phyloP scores from a whole-genome alignment of 2,113 vertebrate genomes.

The Cygnus atratus region DNA sequence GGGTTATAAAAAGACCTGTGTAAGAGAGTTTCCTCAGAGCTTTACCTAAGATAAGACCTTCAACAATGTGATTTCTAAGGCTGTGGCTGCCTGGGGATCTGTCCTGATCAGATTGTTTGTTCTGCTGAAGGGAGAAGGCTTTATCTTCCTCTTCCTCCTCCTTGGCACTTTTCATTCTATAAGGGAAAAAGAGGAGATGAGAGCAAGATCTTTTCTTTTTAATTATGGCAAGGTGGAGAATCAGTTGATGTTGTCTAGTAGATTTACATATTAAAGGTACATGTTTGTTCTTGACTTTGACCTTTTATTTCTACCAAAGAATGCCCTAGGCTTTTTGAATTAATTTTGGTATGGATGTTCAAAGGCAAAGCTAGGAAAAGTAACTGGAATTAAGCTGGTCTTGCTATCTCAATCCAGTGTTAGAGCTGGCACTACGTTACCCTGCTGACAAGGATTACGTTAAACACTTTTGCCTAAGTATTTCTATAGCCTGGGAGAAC shows the following conservation, averaged over 20 bases:
- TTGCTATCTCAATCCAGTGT: neutral
- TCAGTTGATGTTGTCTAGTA: neutral
- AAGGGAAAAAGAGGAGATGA: neutral
- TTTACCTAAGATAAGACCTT: neutral
- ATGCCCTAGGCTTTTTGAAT: neutral
- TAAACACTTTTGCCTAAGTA: neutral
- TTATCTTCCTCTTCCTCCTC: neutral
- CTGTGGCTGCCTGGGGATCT: neutral
- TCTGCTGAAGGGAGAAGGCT: neutral
- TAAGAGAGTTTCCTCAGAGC: neutral
- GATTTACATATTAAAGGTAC: neutral
- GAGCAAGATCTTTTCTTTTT: neutral
- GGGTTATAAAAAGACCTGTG: neutral
- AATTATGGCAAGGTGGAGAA: neutral
- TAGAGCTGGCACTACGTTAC: neutral
- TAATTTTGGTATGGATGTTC: neutral
- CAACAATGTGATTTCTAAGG: neutral
- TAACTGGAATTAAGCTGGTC: neutral
- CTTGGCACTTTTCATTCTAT: neutral
- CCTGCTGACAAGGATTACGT: neutral
- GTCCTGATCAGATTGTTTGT: neutral
- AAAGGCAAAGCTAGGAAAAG: neutral
- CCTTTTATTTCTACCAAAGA: neutral
- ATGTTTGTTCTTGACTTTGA: neutral
- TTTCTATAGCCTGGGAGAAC: neutral